These are phyloP conservation scores for Rattus norvegicus DNA, from an alignment of 2,113 vertebrate species.

Conservation along the genomic window GRCr8 NC_086033.1:81079501-81080000, in stretches of 20 bases:
- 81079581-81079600: slow-evolving; percentile 75
- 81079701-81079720: slow-evolving; percentile 84
- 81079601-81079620: slow-evolving; percentile 88
- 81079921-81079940: not conserved
- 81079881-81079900: not conserved
- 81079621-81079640: slow-evolving; percentile 87
- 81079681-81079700: slow-evolving; percentile 82
- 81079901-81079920: not conserved
- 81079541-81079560: slow-evolving; percentile 87
- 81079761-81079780: slow-evolving; percentile 68
- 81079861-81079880: not conserved
- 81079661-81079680: slow-evolving; percentile 83
- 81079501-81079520: slow-evolving; percentile 89
- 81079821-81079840: slow-evolving; percentile 62
- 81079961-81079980: not conserved
- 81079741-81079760: slow-evolving; percentile 69
- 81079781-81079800: slow-evolving; percentile 60
- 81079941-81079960: not conserved
- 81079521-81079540: slow-evolving; percentile 86
- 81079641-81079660: slow-evolving; percentile 84
- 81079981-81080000: not conserved
- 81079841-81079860: not conserved
- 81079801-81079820: slow-evolving; percentile 74
- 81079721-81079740: slow-evolving; percentile 88
- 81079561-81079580: slow-evolving; percentile 78